Evolutionary conservation across 2,888 invertebrate species (phyloP), one percentile per base, ranked within the genome.

Genomic region (Cyrtodaria siliqua): DNA sequence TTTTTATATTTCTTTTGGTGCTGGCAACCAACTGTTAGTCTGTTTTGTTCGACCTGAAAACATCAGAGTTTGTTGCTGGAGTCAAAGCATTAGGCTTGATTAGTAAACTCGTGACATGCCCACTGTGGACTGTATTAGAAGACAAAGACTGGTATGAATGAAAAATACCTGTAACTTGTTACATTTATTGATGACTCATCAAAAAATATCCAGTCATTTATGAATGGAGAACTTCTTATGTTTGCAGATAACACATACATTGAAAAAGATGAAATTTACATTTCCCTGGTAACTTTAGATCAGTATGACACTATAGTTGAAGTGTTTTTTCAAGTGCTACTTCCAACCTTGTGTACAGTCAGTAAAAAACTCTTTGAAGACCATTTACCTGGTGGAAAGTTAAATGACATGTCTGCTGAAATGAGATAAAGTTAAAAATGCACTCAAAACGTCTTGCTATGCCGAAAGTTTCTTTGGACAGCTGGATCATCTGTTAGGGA

Each of bases 21-120:
- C 68, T 55, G 73, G 29, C 20, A 85, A 82, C 42, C 63, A 47
- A 53, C 59, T 83, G 6, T 59, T 82, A 75, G 24, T 59, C 82
- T 40, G 60, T 79, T 16, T 47, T 70, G 27, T 62, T 60, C 66
- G 82, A 84, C 50, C 29, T 81, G 1, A 67, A 80, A 38, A 67
- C 72, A 16, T 67, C 69, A 6, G 74, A 79, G 53, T 82, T 67
- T 63, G 33, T 83, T 27, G 82, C 82, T 26, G 82, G 75, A 18
- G 59, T 53, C n/a, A 85, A 84, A 67, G 82, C 79, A 49, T 62
- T 86, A 29, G 85, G 81, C 14, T 52, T 85, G 20, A 56, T 85
- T 9, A 52, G 69, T 40, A 72, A 55, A 60, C 49, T 78, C 3
- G 40, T 80, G 23, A 76, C 69, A 29, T 57, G 73, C 42, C 73